Conservation (phyloP, 2,888 invertebrate genomes). For the Eupithecia dodoneata region DNA sequence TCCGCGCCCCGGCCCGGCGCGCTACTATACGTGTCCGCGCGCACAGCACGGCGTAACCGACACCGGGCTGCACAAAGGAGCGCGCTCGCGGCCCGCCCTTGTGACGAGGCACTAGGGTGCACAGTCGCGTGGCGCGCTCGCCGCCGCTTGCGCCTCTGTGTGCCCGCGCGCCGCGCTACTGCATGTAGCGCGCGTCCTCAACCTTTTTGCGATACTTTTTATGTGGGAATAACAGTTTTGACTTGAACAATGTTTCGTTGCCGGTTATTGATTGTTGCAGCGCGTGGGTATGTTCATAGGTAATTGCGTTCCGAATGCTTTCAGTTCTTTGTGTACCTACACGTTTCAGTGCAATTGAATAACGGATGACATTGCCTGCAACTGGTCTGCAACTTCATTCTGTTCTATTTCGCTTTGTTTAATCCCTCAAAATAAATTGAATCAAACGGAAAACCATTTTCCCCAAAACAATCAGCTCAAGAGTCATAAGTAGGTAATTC, state of each 20-base stretch:
- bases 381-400: no score
- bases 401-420: no score
- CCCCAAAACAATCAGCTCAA: no score
- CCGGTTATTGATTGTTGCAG: slow-evolving; percentile 33
- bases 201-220: slow-evolving; percentile 76
- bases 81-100: slow-evolving; percentile 62
- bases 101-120: slow-evolving; percentile 43
- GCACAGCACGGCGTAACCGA: slow-evolving; percentile 56
- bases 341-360: no score
- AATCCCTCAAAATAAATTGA: no score
- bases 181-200: slow-evolving; percentile 77
- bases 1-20: slow-evolving; percentile 68
- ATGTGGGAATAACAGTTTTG: slow-evolving; percentile 62
- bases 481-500: no score
- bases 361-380: no score
- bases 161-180: slow-evolving; percentile 75
- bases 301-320: background rate
- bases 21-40: slow-evolving; percentile 55
- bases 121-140: slow-evolving; percentile 42
- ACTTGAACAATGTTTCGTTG: slow-evolving; percentile 51
- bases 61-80: slow-evolving; percentile 81
- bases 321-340: no score
- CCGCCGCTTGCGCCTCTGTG: background rate
- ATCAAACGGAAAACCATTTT: no score
- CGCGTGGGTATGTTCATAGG: background rate